Conservation (phyloP, 1,140 invertebrate species). For the Marisa cornuarietis region DNA sequence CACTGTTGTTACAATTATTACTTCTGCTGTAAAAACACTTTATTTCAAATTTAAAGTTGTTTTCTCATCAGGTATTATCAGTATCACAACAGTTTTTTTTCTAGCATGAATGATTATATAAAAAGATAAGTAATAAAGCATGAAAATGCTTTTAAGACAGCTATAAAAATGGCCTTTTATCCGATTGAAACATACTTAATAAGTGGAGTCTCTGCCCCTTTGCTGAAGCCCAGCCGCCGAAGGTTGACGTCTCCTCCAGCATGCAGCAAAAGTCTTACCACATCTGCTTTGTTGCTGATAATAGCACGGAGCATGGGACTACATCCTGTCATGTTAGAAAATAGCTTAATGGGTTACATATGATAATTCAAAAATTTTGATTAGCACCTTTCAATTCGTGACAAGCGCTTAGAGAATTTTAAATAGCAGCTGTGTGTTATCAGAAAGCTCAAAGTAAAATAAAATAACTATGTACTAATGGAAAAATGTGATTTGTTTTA, state of each 20-base stretch:
- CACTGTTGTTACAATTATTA: neutral
- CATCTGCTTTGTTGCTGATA: constrained; percentile 41
- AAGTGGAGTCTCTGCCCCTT: constrained; percentile 52
- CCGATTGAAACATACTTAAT: constrained; percentile 47
- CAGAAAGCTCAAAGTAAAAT: too few species aligned
- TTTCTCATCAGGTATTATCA: too few species aligned
- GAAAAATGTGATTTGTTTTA: neutral
- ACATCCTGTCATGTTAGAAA: constrained; percentile 36
- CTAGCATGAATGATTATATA: too few species aligned
- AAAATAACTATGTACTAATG: neutral
- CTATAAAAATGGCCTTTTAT: too few species aligned
- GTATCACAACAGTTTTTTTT: too few species aligned
- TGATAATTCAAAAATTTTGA: neutral
- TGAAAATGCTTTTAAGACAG: too few species aligned
- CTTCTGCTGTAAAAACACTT: neutral
- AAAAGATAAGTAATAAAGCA: too few species aligned
- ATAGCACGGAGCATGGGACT: constrained; percentile 56
- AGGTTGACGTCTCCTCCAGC: constrained; percentile 58
- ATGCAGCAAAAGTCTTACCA: constrained; percentile 46
- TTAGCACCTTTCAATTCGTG: neutral
- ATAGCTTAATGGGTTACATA: neutral
- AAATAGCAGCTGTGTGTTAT: neutral
- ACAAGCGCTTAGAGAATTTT: neutral
- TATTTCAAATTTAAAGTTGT: too few species aligned
- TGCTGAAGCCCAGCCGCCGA: constrained; percentile 36